Conservation (phyloP, 2,113 vertebrate species). For the Myiozetetes cayanensis region DNA sequence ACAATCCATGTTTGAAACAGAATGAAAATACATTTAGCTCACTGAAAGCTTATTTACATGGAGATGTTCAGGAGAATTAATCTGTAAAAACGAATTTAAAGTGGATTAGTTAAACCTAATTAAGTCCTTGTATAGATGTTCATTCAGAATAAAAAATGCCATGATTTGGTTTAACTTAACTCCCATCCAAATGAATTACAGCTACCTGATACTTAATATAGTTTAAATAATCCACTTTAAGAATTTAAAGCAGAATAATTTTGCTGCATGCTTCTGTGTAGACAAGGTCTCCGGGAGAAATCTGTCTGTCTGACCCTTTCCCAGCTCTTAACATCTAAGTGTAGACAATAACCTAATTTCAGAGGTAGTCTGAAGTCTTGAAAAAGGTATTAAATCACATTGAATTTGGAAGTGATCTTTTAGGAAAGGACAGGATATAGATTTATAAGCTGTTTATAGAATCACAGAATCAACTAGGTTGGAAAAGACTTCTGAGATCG, state of each 20-base stretch:
- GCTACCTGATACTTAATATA: slow-evolving; percentile 19
- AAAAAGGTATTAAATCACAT: not conserved
- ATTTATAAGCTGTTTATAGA: not conserved
- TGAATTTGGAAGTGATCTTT: not conserved
- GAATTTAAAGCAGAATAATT: slow-evolving; percentile 32
- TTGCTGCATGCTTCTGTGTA: not conserved
- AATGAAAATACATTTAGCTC: slow-evolving; percentile 7
- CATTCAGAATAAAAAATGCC: slow-evolving; percentile 25
- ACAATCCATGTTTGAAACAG: not conserved
- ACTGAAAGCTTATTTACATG: not conserved
- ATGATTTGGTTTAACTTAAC: slow-evolving; percentile 56
- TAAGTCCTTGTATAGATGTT: slow-evolving; percentile 15
- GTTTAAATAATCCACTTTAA: slow-evolving; percentile 59
- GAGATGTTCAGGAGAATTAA: slow-evolving; percentile 32
- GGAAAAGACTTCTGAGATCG: too few relatives aligned
- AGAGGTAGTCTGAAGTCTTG: not conserved
- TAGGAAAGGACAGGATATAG: not conserved
- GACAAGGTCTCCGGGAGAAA: not conserved
- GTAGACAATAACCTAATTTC: not conserved
- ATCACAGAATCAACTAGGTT: too few relatives aligned
- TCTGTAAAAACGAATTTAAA: slow-evolving; percentile 34
- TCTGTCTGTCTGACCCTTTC: not conserved
- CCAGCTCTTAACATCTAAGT: not conserved
- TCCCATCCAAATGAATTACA: slow-evolving; percentile 25
- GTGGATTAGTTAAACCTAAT: slow-evolving; percentile 53